Evolutionary conservation across 2,888 invertebrate genomes (phyloP), one percentile per base, ranked within the genome.

Genomic region (Melanotus villosus): DNA sequence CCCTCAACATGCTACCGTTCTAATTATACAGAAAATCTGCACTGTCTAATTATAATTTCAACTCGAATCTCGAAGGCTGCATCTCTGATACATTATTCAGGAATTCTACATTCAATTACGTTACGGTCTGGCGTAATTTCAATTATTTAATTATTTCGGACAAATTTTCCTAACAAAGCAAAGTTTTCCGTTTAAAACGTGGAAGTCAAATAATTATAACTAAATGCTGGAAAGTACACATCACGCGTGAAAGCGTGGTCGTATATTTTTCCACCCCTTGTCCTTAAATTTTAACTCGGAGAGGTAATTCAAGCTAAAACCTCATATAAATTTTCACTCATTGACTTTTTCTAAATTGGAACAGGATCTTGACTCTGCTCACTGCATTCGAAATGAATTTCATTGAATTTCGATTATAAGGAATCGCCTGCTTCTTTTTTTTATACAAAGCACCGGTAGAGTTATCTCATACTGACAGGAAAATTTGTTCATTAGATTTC

Each of bases 341-440:
- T 66, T 50, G 66, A 66, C 66, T 66, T 66, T 59, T 66, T 47
- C 59, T 66, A 66, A 66, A 66, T 66, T 66, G 65, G 58, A 58
- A 50, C 50, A 36, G 50, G 21, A 65, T 58, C 50, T 65, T 58
- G 19, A 59, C 36, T 23, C 38, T 66, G 52, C 66, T 14, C 59
- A 30, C 26, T 52, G 66, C 66, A 66, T 66, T 50, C 36, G 41
- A 16, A 66, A 66, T 59, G 59, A 38, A 66, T 52, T 57, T 47
- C 43, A 52, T 38, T 50, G 66, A 59, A 58, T 50, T 66, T 52
- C 52, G 52, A 52, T 59, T 41, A 66, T 66, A 52, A 45, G 58
- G 59, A 66, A 36, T 36, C 19, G 59, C 66, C n/a, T 50, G 66
- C 50, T 23, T 52, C 21, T 4, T 43, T 21, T 50, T 66, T 58